Percentiles rank a stretch among this genome's conserved stretches.
These are phyloP conservation scores for Oophaga pumilio DNA, from an alignment of 2,113 vertebrate genomes.

Conservation along the genomic window DNA sequence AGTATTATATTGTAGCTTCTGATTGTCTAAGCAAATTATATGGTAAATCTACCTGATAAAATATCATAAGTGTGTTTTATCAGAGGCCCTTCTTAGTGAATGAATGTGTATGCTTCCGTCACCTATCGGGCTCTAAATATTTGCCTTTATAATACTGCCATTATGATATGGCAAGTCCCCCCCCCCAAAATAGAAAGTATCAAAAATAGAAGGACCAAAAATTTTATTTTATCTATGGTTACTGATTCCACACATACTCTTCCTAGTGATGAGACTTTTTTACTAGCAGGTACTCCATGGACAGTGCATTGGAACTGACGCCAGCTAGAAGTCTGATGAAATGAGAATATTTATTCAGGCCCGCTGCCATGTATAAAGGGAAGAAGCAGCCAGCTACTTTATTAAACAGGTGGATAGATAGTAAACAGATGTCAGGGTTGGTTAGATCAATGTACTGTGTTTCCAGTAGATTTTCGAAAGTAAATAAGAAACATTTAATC, in stretches of 20 bases:
- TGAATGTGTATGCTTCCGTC: background rate
- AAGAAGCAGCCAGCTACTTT: slow-evolving; percentile 24
- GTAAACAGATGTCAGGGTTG: slow-evolving; percentile 9
- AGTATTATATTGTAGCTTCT: background rate
- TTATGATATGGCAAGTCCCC: background rate
- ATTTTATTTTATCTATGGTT: background rate
- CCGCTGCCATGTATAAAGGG: slow-evolving; percentile 13
- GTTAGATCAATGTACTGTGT: background rate
- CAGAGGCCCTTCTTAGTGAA: background rate
- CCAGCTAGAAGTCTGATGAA: slow-evolving; percentile 26
- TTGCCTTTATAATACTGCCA: background rate
- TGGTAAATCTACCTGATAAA: background rate
- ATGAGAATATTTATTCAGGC: slow-evolving; percentile 51
- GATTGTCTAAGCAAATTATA: background rate
- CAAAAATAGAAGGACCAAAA: too few species aligned
- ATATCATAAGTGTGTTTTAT: background rate
- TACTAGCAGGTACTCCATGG: slow-evolving; percentile 24
- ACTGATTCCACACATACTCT: background rate
- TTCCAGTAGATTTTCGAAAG: slow-evolving; percentile 31
- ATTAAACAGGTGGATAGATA: slow-evolving; percentile 43
- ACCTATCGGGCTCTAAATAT: background rate
- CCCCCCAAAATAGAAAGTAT: too few species aligned
- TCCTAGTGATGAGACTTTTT: background rate
- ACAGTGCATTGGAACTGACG: background rate
- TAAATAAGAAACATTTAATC: slow-evolving; percentile 14